Base-by-base conservation (phyloP, 2,113 vertebrate genomes). In the Turnix velox region DNA sequence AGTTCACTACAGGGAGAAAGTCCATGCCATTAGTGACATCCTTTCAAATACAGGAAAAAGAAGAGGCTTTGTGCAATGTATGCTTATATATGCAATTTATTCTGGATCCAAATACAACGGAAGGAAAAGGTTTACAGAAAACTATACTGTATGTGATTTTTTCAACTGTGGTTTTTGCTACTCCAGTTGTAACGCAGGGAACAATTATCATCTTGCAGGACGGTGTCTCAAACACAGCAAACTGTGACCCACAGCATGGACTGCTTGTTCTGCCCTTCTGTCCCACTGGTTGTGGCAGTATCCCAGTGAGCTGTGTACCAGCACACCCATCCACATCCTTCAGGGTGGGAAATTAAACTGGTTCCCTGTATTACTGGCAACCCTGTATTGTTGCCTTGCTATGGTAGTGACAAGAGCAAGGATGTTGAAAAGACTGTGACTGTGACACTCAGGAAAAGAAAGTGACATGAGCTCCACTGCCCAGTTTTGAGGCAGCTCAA, bases 271-370 rank as follows among this genome's bases (percentile, higher is more conserved):
- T 72, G 43, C 24, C 10, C 0, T 25, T 69, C 58, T 68, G 35
- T 31, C 14, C 3, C 2, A 1, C 8, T 3, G 3, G 3, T 33
- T 4, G 2, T 6, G 40, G 49, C 42, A 39, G 35, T 6, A 10
- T 9, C 7, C 42, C 46, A 14, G 5, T 10, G 7, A 55, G 7
- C 28, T 46, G 28, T 49, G 42, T 7, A 54, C 20, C 33, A 42
- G 45, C 1, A 7, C 67, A 74, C 25, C 37, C 40, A 51, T 17
- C 5, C 3, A 9, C 13, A 52, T 83, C 7, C 18, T 23, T 48
- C 49, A 43, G 35, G 16, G 19, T 15, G 31, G 62, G 42, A 76
- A 57, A 72, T 18, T 48, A 72, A 72, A 20, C 18, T 40, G 10
- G 14, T 14, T 65, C 14, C 71, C 46, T 30, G 6, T 43, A 13